Conservation (phyloP, 2,888 invertebrate genomes). For the Chorisops tibialis region DNA sequence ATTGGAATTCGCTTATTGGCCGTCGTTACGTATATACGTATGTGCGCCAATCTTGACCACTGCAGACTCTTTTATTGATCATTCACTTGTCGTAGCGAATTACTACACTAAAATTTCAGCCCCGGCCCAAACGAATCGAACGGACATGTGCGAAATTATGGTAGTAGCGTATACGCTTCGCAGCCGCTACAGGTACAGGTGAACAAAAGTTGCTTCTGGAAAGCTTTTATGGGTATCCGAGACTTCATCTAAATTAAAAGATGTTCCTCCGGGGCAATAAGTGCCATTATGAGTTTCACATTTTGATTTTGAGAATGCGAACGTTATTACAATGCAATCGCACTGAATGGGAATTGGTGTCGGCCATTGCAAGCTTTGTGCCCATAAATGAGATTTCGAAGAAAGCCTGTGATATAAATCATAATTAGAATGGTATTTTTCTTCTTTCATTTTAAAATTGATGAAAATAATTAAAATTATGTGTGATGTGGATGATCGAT, state of each 20-base stretch:
- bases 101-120: slow-evolving; percentile 16
- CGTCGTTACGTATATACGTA: too few species aligned
- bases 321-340: slow-evolving; percentile 4
- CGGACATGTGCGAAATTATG: too few species aligned
- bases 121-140: too few species aligned
- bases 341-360: slow-evolving; percentile 2
- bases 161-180: too few species aligned
- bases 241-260: slow-evolving; percentile 15
- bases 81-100: slow-evolving; percentile 16
- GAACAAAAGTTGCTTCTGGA: slow-evolving; percentile 14
- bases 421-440: too few species aligned
- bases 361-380: slow-evolving; percentile 1
- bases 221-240: neutral
- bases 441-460: too few species aligned
- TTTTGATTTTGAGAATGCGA: slow-evolving; percentile 9
- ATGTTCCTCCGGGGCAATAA: slow-evolving; percentile 11
- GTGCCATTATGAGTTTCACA: neutral
- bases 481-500: too few species aligned
- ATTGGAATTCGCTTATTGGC: slow-evolving; percentile 5
- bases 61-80: slow-evolving; percentile 19
- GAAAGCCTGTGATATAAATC: neutral
- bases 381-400: neutral
- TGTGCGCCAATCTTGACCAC: neutral
- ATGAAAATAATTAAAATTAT: too few species aligned
- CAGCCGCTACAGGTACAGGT: too few species aligned